Evolutionary conservation across 2,113 vertebrate genomes (phyloP).

Genomic region (Mastomys coucha): DNA sequence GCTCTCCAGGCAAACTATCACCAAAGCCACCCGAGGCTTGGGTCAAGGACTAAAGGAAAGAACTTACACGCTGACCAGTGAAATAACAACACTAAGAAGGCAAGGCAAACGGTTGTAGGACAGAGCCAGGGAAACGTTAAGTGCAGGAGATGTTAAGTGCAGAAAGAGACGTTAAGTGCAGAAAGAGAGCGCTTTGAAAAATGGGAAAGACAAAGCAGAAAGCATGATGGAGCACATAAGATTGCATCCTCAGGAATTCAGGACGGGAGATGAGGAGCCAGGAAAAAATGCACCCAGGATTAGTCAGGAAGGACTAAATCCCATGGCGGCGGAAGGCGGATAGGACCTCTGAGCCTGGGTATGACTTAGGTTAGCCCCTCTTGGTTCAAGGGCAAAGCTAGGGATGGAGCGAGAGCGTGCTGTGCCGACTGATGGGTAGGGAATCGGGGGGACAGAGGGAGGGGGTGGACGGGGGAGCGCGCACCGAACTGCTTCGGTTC

Average conservation of each 20-base stretch:
- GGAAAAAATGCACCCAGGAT: not conserved
- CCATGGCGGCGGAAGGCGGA: not conserved
- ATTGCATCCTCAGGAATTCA: conserved; percentile 21
- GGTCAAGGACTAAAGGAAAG: not conserved
- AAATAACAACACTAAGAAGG: not conserved
- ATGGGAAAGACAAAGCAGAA: conserved; percentile 3
- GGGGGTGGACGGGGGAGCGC: conserved; percentile 22
- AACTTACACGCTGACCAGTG: not conserved
- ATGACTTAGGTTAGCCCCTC: not conserved
- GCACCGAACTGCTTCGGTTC: not conserved
- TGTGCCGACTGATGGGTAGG: conserved; percentile 32
- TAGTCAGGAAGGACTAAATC: not conserved
- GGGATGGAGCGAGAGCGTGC: not conserved
- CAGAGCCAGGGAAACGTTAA: not conserved
- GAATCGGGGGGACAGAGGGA: conserved; percentile 50
- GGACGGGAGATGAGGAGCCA: not conserved
- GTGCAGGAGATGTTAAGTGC: not conserved
- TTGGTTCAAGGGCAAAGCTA: conserved; percentile 70
- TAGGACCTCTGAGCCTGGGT: not conserved
- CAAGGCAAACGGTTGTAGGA: not conserved
- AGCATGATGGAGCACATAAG: not conserved
- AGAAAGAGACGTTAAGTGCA: not conserved
- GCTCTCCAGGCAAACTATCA: not conserved
- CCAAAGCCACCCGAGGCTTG: not conserved
- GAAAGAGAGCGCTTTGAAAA: not conserved